Evolutionary conservation across 37 sponge, comb jelly and placozoan genomes (phyloP), one percentile per base, ranked within the genome.

Genomic region (Cladorhizidae sp.): DNA sequence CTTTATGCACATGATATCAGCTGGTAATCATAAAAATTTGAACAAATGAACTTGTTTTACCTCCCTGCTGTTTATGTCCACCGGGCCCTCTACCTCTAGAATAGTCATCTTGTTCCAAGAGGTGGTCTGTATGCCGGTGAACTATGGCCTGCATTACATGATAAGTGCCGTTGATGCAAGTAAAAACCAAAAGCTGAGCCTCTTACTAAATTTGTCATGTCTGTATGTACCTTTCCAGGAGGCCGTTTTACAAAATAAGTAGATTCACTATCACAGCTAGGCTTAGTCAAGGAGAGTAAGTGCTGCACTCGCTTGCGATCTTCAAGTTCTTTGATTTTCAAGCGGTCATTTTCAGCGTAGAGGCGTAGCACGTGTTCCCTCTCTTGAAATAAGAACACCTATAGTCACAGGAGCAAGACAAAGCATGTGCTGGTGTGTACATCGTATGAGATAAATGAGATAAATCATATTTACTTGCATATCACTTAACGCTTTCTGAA

Each of bases 401-500:
- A 79, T 42, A 89, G 45, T 68, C 67, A 43, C n/a, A 64, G 32
- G 43, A 1, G 42, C 29, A 61, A 72, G 40, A 37, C 40, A 38
- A 37, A 68, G 9, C 39, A 68, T 6, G 29, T 8, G 29, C 43
- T 18, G 6, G 1, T 41, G 22, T 70, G 0, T 37, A 35, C 28
- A 29, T 59, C 28, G 61, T 28, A 18, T 59, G 61, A 59, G 28
- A 59, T 65, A 23, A 32, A 33, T 32, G n/a, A 35, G 21, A 20
- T 3, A 43, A 2, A 3, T 32, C 18, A 49, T 21, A 49, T 36
- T 76, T 43, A 93, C 95, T 80, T 99, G 99, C 93, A 99, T 94
- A 81, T 99, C 99, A 87, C 99, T 99, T 54, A 99, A 89, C n/a
- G 97, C 99, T 65, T 94, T 87, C 68, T 99, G 99, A 49, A 99